These are phyloP conservation scores for Heliconius sara DNA, from an alignment of 2,888 invertebrate species.

Conservation along the genomic window DNA sequence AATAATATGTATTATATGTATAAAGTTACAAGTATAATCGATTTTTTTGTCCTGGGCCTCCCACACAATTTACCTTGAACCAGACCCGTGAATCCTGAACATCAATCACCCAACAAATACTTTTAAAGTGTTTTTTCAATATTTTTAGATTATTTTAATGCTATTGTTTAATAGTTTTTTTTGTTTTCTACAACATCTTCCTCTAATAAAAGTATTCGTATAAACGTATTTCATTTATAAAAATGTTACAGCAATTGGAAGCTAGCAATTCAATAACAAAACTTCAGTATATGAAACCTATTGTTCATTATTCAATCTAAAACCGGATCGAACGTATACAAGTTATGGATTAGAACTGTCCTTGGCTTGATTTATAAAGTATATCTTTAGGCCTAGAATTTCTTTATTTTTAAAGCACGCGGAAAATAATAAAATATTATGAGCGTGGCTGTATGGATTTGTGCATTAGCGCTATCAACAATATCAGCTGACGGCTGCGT, in stretches of 20 bases:
- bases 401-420: constrained; percentile 36
- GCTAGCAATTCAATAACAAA: constrained; percentile 62
- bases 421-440: constrained; percentile 45
- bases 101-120: constrained; percentile 59
- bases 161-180: too few relatives aligned
- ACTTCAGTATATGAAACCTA: constrained; percentile 56
- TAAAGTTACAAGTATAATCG: background rate
- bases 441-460: constrained; percentile 39
- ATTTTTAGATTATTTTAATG: background rate
- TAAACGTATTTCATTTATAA: background rate
- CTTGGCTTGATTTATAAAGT: constrained; percentile 12
- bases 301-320: constrained; percentile 58
- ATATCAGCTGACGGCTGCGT: constrained; percentile 74
- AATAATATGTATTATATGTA: background rate
- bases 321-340: constrained; percentile 53
- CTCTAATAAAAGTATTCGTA: too few relatives aligned
- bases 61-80: constrained; percentile 67
- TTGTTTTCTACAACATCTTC: background rate
- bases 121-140: background rate
- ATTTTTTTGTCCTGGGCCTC: constrained; percentile 28
- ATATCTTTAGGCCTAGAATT: constrained; percentile 18
- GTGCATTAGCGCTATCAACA: constrained; percentile 52
- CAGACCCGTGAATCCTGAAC: constrained; percentile 61
- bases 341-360: constrained; percentile 32
- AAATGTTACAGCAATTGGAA: constrained; percentile 40